Base-by-base conservation (phyloP, 2,888 invertebrate species). In the Heliconius ismenius region DNA sequence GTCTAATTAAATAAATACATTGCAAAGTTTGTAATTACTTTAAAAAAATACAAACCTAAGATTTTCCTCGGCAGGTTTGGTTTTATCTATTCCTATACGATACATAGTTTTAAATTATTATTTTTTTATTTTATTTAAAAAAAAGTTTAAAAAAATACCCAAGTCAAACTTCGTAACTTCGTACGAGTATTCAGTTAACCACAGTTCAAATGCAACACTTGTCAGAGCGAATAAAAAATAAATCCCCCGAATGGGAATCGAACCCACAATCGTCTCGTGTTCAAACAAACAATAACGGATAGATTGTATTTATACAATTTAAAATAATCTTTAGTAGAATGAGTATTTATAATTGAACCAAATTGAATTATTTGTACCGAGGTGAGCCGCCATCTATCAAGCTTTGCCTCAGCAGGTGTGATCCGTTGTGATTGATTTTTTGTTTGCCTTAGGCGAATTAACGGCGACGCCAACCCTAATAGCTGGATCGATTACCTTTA, bases 321-420 rank as follows among this genome's bases (percentile, higher is more conserved):
- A 28, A 63, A 63, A 63, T 28, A 2, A 15, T 28, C 62, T 70
- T 28, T 58, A 13, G 15, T 15, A 36, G 60, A 36, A 39, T 21
- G 3, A 36, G 7, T 58, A n/a, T 49, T 58, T 54, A 24, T 65
- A 64, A 65, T 74, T 74, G 15, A 36, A 26, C 10, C 24, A 67
- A 67, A 75, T 58, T 73, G 64, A 64, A 73, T 73, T 63, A 69
- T 43, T 49, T 69, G 32, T 69, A 75, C 63, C 32, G 26, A 69
- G 43, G 62, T 70, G 62, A 72, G 26, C 60, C 60, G 60, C 72
- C 36, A 75, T 75, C 69, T 70, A 36, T 75, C 69, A 75, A 62
- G 75, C 43, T 75, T 75, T 70, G 63, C 69, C 36, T 64, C 28
- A 60, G 49, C 67, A 58, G 74, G 65, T 67, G 65, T 74, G 74